Percentiles rank a stretch among this genome's conserved stretches.
These are phyloP conservation scores for Malacoraja senta DNA, from an alignment of 2,797 vertebrate genomes.

Conservation along the genomic window DNA sequence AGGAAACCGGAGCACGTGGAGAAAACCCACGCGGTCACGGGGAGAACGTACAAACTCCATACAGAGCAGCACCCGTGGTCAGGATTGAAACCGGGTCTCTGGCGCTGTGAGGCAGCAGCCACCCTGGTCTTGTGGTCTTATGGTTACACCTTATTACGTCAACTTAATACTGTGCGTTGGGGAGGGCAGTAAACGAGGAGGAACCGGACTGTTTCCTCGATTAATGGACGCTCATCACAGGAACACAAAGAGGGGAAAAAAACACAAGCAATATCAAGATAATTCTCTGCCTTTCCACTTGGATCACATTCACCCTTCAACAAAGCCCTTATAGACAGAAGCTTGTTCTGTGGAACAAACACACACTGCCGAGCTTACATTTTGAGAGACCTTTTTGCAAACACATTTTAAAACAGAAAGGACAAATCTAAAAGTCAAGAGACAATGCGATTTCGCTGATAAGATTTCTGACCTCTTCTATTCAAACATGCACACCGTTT, in stretches of 20 bases:
- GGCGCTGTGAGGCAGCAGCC: no score
- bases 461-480: neutral
- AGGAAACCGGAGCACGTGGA: no score
- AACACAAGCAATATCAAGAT: neutral
- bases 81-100: no score
- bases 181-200: no score
- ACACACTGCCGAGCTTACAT: neutral
- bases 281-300: no score
- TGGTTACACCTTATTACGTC: neutral
- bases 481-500: neutral
- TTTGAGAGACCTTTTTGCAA: neutral
- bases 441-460: neutral
- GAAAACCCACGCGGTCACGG: no score
- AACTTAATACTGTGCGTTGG: neutral
- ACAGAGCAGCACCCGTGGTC: no score
- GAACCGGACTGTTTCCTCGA: neutral
- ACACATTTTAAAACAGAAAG: slow-evolving; percentile 13
- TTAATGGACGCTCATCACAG: neutral
- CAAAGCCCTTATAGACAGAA: neutral
- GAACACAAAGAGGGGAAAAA: neutral
- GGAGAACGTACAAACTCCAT: no score
- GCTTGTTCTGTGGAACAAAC: neutral
- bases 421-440: slow-evolving; percentile 10
- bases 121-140: no score
- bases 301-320: neutral